Percentiles rank a stretch among this genome's conserved stretches.
These are phyloP conservation scores for Odontomyia ornata DNA, from an alignment of 2,888 invertebrate species.

Conservation along the genomic window DNA sequence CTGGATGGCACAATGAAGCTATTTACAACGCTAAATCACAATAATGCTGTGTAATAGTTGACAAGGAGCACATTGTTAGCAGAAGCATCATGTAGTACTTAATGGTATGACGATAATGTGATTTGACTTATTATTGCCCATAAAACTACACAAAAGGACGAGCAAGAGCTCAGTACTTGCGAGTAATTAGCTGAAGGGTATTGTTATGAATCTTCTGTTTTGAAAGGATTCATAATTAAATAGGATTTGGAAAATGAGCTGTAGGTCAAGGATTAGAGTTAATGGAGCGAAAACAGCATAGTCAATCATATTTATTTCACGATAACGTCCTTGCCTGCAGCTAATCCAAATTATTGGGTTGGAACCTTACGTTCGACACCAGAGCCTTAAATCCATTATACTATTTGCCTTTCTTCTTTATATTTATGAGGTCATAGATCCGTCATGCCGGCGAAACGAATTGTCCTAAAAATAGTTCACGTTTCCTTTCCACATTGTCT, in stretches of 20 bases:
- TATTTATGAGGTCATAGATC: slow-evolving; percentile 5
- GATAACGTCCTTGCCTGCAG: no score
- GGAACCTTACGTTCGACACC: no score
- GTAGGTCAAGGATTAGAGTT: no score
- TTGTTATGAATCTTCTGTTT: no score
- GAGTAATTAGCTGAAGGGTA: no score
- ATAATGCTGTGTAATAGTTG: background rate
- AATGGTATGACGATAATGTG: slow-evolving; percentile 17
- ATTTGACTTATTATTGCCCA: slow-evolving; percentile 11
- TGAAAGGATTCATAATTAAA: no score
- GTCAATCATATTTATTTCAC: no score
- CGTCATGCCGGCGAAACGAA: background rate
- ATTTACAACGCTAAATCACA: background rate
- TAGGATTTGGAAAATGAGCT: no score
- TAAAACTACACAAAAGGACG: background rate
- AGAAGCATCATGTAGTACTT: background rate
- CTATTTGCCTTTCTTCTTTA: background rate
- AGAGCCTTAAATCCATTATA: no score
- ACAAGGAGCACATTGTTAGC: slow-evolving; percentile 14
- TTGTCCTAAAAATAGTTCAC: background rate
- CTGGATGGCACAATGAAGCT: background rate
- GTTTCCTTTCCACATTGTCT: background rate
- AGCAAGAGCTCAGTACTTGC: no score
- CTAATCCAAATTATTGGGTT: no score
- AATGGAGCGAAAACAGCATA: no score